phyloP scores from a whole-genome alignment of 2,113 vertebrate genomes.

The Scopus umbretta region DNA sequence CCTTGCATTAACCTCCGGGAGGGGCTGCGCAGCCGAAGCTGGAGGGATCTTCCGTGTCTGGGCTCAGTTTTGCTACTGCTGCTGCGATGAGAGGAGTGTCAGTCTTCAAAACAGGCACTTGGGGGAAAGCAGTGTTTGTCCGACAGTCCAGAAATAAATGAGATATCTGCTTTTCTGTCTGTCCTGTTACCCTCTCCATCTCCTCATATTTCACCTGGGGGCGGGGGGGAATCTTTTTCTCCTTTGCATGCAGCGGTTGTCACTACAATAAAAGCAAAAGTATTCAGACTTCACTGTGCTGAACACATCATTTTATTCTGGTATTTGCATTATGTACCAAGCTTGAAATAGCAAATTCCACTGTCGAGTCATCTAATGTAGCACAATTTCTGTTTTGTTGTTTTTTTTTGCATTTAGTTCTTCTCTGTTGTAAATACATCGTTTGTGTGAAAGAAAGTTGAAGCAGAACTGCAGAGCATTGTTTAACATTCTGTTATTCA shows the following conservation, averaged over 20 bases:
- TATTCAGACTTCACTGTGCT: not conserved
- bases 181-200: not conserved
- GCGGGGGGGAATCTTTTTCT: not conserved
- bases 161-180: not conserved
- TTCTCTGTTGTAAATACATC: not conserved
- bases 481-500: not conserved
- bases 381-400: not conserved
- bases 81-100: not conserved
- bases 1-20: not conserved
- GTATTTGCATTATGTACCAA: not conserved
- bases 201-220: not conserved
- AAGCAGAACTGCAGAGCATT: not conserved
- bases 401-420: not conserved
- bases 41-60: not conserved
- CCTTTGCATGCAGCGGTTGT: not conserved
- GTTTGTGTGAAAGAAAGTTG: not conserved
- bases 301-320: not conserved
- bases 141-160: not conserved
- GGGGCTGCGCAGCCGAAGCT: not conserved
- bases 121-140: not conserved
- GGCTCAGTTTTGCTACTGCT: not conserved
- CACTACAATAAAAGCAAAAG: not conserved
- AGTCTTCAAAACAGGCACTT: not conserved
- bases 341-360: constrained; percentile 8
- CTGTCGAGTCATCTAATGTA: not conserved